Evolutionary conservation across 2,797 vertebrate species (phyloP).

Genomic region (Distichodus sexfasciatus): DNA sequence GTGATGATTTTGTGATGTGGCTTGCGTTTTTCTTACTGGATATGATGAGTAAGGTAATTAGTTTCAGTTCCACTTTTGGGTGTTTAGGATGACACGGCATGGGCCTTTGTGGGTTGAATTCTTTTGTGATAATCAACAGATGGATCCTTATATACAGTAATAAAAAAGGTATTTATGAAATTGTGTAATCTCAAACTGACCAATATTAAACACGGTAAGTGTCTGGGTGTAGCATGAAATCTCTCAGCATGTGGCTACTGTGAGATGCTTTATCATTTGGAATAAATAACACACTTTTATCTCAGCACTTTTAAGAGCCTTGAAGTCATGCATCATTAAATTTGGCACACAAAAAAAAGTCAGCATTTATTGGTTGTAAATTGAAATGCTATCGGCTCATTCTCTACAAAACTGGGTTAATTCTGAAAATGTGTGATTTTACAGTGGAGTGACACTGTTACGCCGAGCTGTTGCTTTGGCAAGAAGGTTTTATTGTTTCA

Average conservation of each 20-base stretch:
- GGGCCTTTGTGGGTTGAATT: neutral
- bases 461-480: conserved; percentile 27
- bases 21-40: neutral
- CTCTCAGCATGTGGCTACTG: neutral
- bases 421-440: conserved; percentile 25
- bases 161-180: neutral
- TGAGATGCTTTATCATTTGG: too few relatives aligned
- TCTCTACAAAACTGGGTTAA: conserved; percentile 1
- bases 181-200: too few relatives aligned
- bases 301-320: neutral
- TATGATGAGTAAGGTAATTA: too few relatives aligned
- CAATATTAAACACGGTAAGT: too few relatives aligned
- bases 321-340: neutral
- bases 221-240: too few relatives aligned
- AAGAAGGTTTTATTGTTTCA: conserved; percentile 29
- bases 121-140: neutral
- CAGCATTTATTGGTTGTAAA: conserved; percentile 2
- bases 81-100: neutral
- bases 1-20: neutral
- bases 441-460: conserved; percentile 12
- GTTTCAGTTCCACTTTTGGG: neutral
- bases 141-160: too few relatives aligned
- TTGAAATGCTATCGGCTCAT: conserved; percentile 9
- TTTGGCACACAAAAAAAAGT: neutral
- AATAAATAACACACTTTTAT: too few relatives aligned